Evolutionary conservation across 2,113 vertebrate species (phyloP), one percentile per base, ranked within the genome.

Genomic region (Equus quagga): DNA sequence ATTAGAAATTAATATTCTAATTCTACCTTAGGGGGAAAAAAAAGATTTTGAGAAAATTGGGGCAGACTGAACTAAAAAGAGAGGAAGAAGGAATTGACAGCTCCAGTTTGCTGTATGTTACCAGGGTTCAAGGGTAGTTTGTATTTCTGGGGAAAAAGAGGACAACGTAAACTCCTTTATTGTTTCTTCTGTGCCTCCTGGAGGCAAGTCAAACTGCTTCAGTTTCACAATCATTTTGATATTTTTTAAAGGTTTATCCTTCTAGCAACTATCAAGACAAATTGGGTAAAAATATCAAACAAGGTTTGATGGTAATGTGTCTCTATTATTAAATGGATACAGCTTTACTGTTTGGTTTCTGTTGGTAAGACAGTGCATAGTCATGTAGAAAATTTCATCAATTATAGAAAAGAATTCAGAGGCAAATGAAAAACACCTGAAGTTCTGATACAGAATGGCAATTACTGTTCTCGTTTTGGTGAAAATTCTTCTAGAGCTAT

Each of bases 401-500:
- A 69, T 86, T 85, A 69, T 24, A 44, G 65, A 89, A 94, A 96
- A 89, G 28, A 91, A 73, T 69, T 81, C 15, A 85, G 19, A 92
- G 14, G 51, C 70, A 94, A 89, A 85, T 78, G 65, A 79, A 94
- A 95, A 95, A 64, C 18, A 62, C 18, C 15, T 62, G 12, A 81
- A 44, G 12, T 72, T 92, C 28, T 44, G 26, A 87, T 11, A 72
- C 13, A 60, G 3, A 5, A 2, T 21, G 60, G 49, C 31, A 97
- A 93, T 89, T 89, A 85, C 9, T 67, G 31, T 8, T 89, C 26
- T 85, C 69, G 65, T 49, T 69, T 84, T 15, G 28, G 6, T 70
- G 31, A 72, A 94, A 64, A 88, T 67, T 76, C 64, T 87, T 94
- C 36, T 67, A 83, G 17, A 90, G 51, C 28, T 87, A 41, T 73